These are phyloP conservation scores for Vireo griseus DNA, from an alignment of 2,797 vertebrate species.

Conservation along the genomic window DNA sequence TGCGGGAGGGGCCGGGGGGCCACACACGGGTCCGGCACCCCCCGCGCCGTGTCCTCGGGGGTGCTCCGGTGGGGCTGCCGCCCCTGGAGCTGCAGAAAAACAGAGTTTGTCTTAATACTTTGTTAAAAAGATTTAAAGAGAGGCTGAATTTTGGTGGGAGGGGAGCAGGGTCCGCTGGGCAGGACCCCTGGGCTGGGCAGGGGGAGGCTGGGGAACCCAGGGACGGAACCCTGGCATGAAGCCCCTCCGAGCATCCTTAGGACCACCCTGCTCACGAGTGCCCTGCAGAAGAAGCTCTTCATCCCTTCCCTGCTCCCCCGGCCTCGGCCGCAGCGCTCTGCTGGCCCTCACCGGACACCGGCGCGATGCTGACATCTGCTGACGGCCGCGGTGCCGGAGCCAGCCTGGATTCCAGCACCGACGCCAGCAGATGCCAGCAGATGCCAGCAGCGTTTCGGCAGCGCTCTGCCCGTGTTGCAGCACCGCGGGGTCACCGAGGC, in stretches of 20 bases:
- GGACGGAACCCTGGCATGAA: not conserved
- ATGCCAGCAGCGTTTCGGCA: not conserved
- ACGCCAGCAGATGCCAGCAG: not conserved
- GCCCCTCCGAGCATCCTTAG: not conserved
- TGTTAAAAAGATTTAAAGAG: not conserved
- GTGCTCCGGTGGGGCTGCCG: not conserved
- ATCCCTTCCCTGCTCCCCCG: too few relatives aligned
- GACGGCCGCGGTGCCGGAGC: not conserved
- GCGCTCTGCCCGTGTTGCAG: accelerated
- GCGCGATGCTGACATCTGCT: not conserved
- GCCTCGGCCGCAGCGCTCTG: not conserved
- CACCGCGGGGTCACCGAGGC: not conserved
- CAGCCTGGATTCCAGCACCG: not conserved
- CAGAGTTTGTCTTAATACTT: accelerated
- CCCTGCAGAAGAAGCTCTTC: not conserved
- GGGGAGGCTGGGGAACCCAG: not conserved
- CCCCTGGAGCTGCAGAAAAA: not conserved
- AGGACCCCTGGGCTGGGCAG: not conserved
- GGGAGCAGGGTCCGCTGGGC: accelerated
- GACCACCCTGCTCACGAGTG: not conserved
- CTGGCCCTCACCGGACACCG: not conserved
- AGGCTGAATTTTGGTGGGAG: accelerated
- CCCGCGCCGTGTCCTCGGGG: not conserved
- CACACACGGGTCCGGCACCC: not conserved
- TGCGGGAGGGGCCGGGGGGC: not conserved